Base-by-base conservation (phyloP, 2,888 invertebrate species). In the Pelosia muscerda region DNA sequence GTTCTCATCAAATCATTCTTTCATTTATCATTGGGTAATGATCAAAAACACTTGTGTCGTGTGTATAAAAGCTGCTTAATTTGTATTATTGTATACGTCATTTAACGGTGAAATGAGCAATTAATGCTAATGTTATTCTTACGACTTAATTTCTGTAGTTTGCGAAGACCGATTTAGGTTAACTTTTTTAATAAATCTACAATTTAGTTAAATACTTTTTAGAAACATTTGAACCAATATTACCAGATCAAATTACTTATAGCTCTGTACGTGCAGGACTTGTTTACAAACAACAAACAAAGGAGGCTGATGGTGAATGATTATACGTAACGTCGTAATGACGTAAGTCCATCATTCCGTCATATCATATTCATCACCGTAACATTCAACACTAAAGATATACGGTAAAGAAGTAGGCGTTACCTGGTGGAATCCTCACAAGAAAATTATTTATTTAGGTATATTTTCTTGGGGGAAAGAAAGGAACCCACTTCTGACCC, bases 1-100 rank as follows among this genome's bases (percentile, higher is more conserved):
- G 23, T 23, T 57, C 70, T 73, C 64, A 69, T 73, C 49, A 73
- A 70, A 70, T 77, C 53, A 38, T 72, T 66, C 57, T 66, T 63
- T 71, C 63, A 65, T 74, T n/a, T 79, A 61, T 28, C 25, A 13
- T 57, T 57, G 22, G 49, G 19, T 42, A 28, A 42, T 57, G n/a
- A 59, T 59, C 49, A n/a, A 42, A 57, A 31, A 19, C 2, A 65
- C 15, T 56, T 28, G 8, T 8, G 53, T 54, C 28, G 49, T 62
- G 31, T 62, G 31, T 15, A 42, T 28, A 53, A 42, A 23, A 54
- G 31, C 15, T 19, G 54, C 31, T 28, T 2, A 26, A 54, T 34
- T 31, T 23, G 8, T 63, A 19, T 53, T 15, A 62, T 63, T 31
- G 31, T 34, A 54, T 63, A 54, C 31, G 55, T 25, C 34, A 64